Conservation (phyloP, 2,888 invertebrate genomes). For the Drosophila colorata region DNA sequence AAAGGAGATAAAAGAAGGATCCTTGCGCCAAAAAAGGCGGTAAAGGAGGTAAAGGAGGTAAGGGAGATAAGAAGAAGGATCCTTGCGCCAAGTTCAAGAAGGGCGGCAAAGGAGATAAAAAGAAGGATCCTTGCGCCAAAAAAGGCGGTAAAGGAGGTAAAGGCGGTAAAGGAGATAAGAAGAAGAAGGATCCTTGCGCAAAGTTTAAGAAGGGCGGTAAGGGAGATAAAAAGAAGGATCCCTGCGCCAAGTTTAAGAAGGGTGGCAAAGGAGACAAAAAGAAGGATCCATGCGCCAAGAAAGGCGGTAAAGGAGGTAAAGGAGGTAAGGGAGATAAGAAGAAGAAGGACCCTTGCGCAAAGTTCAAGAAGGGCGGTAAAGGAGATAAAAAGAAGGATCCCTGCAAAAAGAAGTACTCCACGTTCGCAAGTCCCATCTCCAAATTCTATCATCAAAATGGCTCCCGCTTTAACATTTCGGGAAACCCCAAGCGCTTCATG, state of each 20-base stretch:
- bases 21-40: constrained; percentile 10
- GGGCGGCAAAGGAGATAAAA: constrained; percentile 1
- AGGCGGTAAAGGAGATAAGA: constrained; percentile 6
- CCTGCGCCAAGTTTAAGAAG: constrained; percentile 17
- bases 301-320: constrained; percentile 3
- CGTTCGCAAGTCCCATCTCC: constrained; percentile 15
- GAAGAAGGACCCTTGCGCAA: constrained; percentile 26
- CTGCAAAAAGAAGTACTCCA: constrained; percentile 52
- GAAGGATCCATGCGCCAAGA: background rate
- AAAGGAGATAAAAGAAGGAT: constrained; percentile 8
- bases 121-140: constrained; percentile 3
- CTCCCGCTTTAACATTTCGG: background rate
- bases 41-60: constrained; percentile 4
- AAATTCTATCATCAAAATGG: constrained; percentile 11
- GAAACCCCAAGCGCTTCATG: constrained; percentile 16
- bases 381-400: constrained; percentile 23
- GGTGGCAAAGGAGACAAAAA: constrained; percentile 3
- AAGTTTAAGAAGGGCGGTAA: constrained; percentile 5
- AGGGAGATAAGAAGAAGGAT: constrained; percentile 3
- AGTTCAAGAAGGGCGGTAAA: constrained; percentile 11
- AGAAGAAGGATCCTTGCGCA: background rate
- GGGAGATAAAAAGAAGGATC: constrained; percentile 14
- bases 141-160: constrained; percentile 2
- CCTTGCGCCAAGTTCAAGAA: constrained; percentile 15
- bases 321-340: background rate